A percentile compares a stretch with the other conserved stretches of the same genome.
These are phyloP conservation scores for Molossus alvarezi DNA, from an alignment of 2,797 vertebrate species.

Conservation along the genomic window DNA sequence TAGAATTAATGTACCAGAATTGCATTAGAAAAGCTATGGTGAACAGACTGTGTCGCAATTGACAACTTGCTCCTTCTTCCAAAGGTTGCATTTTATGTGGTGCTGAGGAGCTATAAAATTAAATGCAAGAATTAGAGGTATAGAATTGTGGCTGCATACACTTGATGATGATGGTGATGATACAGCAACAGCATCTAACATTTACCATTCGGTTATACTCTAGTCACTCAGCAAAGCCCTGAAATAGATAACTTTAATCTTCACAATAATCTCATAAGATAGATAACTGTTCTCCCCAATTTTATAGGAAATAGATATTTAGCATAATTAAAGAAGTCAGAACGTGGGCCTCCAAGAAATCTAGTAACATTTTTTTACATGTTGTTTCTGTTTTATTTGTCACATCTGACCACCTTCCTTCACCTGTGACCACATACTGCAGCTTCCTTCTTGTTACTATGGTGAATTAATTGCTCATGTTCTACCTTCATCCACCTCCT, in stretches of 20 bases:
- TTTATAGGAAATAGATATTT: conserved; percentile 24
- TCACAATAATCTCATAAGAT: not conserved
- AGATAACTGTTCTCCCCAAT: not conserved
- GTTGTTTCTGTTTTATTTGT: not conserved
- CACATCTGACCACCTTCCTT: not conserved
- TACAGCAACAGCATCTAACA: not conserved
- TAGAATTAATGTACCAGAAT: conserved; percentile 73
- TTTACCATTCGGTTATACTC: not conserved
- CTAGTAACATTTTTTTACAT: not conserved
- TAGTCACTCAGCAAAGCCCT: conserved; percentile 5
- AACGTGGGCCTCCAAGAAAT: not conserved
- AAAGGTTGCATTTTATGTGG: conserved; percentile 66
- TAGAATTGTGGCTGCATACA: not conserved
- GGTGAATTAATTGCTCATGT: not conserved
- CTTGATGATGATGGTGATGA: not conserved
- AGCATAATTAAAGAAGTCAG: not conserved
- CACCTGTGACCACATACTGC: not conserved
- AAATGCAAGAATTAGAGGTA: conserved; percentile 3
- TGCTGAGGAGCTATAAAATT: conserved; percentile 42
- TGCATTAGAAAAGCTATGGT: conserved; percentile 63
- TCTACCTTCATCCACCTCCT: not conserved
- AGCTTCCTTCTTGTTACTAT: not conserved
- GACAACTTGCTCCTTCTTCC: conserved; percentile 66
- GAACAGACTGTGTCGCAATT: conserved; percentile 51
- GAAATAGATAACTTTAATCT: conserved; percentile 28